Evolutionary conservation across 2,888 invertebrate genomes (phyloP).

Genomic region (Pyrrhia umbra): DNA sequence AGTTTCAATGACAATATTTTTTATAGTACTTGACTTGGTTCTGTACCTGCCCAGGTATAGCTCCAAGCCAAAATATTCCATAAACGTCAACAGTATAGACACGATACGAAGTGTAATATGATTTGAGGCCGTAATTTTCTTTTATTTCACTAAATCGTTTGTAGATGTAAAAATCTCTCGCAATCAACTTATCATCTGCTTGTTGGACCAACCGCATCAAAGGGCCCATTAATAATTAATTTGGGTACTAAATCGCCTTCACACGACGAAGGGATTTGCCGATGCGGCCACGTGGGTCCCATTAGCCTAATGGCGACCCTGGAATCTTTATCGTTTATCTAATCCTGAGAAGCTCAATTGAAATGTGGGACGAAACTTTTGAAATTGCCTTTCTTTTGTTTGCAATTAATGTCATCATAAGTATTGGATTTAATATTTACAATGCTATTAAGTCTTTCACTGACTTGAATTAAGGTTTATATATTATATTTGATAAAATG

Average conservation of each 20-base stretch:
- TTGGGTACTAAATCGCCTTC: constrained; percentile 88
- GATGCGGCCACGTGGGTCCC: constrained; percentile 84
- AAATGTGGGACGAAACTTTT: constrained; percentile 27
- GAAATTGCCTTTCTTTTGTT: not conserved
- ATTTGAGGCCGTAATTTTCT: too few relatives aligned
- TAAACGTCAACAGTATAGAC: too few relatives aligned
- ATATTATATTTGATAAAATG: too few relatives aligned
- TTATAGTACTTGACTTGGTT: too few relatives aligned
- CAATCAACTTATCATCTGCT: constrained; percentile 85
- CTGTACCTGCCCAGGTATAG: too few relatives aligned
- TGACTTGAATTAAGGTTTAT: too few relatives aligned
- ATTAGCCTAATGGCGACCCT: constrained; percentile 86
- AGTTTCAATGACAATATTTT: too few relatives aligned
- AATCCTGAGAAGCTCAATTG: constrained; percentile 51
- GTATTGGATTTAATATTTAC: not conserved
- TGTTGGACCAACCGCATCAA: constrained; percentile 79
- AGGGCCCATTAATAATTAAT: constrained; percentile 88
- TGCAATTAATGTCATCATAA: not conserved
- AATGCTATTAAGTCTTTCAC: not conserved
- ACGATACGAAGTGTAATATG: too few relatives aligned
- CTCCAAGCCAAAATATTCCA: too few relatives aligned
- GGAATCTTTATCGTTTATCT: constrained; percentile 79
- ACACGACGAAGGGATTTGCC: constrained; percentile 86
- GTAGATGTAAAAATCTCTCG: constrained; percentile 75
- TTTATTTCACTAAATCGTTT: not conserved